Evolutionary conservation across 1,140 invertebrate species (phyloP), one percentile per base, ranked within the genome.

Genomic region (Oncopodura yosiiana): DNA sequence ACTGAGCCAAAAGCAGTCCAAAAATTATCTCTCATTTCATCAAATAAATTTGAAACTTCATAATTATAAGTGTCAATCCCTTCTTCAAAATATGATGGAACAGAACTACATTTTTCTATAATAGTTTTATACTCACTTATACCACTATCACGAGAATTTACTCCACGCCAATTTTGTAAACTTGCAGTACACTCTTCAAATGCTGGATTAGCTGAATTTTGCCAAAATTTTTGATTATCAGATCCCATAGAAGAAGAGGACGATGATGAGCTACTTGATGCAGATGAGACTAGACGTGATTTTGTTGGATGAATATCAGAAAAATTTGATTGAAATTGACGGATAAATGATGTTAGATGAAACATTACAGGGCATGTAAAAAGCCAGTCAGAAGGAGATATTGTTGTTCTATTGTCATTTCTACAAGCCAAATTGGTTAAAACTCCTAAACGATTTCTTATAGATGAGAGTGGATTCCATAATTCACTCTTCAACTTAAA

Each of bases 341-440:
- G 23, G 9, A 60, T 39, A 23, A 50, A 48, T n/a, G 43, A 37
- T 19, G 50, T 37, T 21, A 60, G 24, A 32, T 60, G 58, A 16
- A 32, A 60, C 18, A 60, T 49, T 5, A 60, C 49, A 1, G 58
- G 58, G 30, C 58, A 60, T 1, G 58, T 60, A 36, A 54, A 54
- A 16, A 21, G 48, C 52, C 52, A 60, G 19, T 60, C 52, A 1
- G 48, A 19, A 3, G 43, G 49, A 16, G 14, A 44, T 11, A 29
- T 18, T 3, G 16, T 29, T 16, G 43, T 37, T 34, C 39, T 37
- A 36, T 49, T 46, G 37, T 60, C 58, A 6, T 46, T 44, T 34
- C 58, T 38, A 29, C 58, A 60, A 26, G 26, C 30, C 9, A 55
- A 30, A 12, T 48, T 18, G 11, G 52, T 52, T n/a, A 60, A 11